These are phyloP conservation scores for Charadrius vociferus DNA, from an alignment of 2,113 vertebrate genomes.

Conservation along the genomic window DNA sequence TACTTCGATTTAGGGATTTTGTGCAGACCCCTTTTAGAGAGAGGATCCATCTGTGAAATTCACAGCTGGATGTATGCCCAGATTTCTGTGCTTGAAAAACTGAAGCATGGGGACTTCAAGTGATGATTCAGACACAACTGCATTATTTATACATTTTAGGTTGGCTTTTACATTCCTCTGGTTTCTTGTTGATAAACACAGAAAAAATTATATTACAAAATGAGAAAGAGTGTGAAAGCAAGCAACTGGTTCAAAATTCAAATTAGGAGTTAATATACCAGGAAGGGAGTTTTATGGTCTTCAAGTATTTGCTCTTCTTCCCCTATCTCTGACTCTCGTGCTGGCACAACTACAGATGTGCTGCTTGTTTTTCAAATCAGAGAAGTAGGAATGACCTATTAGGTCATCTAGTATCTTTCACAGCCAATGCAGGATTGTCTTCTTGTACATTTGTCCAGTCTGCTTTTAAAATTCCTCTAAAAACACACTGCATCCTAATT, in stretches of 20 bases:
- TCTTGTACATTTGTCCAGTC: not conserved
- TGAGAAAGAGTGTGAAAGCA: not conserved
- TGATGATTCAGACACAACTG: not conserved
- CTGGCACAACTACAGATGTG: not conserved
- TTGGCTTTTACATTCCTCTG: not conserved
- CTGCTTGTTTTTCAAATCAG: slow-evolving; percentile 18
- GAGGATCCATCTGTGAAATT: not conserved
- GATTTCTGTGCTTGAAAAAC: not conserved
- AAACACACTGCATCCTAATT: not conserved
- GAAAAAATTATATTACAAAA: not conserved
- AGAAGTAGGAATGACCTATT: not conserved
- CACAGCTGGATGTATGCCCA: not conserved
- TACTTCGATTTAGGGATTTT: not conserved
- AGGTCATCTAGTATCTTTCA: not conserved
- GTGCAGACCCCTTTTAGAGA: not conserved
- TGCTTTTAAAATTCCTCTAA: not conserved
- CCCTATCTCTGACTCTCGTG: not conserved
- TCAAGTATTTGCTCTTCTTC: not conserved
- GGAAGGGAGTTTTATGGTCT: not conserved
- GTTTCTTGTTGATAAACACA: not conserved
- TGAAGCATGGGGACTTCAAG: not conserved
- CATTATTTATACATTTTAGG: not conserved
- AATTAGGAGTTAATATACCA: not conserved
- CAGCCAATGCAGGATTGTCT: not conserved
- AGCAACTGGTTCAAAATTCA: not conserved